These are phyloP conservation scores for Nemotelus pantherinus DNA, from an alignment of 2,888 invertebrate genomes.

Conservation along the genomic window DNA sequence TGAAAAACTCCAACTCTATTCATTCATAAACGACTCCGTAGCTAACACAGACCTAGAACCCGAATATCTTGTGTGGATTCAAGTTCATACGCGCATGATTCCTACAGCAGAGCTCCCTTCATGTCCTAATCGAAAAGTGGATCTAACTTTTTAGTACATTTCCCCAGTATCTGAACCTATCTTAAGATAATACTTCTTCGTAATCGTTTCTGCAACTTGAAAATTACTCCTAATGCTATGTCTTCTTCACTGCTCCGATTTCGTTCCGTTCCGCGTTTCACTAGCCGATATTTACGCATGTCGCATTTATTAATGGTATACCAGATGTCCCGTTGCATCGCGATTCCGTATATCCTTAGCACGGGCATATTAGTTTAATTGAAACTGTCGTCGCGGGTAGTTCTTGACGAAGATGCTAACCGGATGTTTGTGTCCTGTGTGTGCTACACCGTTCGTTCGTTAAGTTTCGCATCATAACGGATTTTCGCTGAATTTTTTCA, in stretches of 20 bases:
- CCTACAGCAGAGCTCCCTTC: conserved; percentile 1
- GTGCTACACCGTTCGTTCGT: neutral
- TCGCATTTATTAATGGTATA: conserved; percentile 24
- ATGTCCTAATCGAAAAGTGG: neutral
- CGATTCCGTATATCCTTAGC: conserved; percentile 30
- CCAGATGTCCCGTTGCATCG: conserved; percentile 37
- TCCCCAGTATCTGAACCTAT: conserved; percentile 26
- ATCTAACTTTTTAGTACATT: conserved; percentile 27
- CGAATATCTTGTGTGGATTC: neutral
- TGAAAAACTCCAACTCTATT: conserved; percentile 9
- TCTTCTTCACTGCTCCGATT: neutral
- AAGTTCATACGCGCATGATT: neutral
- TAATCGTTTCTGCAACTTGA: neutral
- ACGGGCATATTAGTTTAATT: conserved; percentile 39
- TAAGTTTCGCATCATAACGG: no score
- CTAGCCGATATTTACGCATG: conserved; percentile 18
- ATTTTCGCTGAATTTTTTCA: no score
- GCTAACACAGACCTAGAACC: neutral
- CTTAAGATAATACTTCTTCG: conserved; percentile 11
- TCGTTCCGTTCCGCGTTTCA: neutral
- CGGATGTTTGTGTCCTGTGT: neutral
- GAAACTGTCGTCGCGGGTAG: conserved; percentile 42
- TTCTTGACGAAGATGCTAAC: neutral
- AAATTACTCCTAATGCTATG: neutral
- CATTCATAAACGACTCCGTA: conserved; percentile 15